phyloP scores from a whole-genome alignment of 2,888 invertebrate genomes.

The Ormyrus rosae region DNA sequence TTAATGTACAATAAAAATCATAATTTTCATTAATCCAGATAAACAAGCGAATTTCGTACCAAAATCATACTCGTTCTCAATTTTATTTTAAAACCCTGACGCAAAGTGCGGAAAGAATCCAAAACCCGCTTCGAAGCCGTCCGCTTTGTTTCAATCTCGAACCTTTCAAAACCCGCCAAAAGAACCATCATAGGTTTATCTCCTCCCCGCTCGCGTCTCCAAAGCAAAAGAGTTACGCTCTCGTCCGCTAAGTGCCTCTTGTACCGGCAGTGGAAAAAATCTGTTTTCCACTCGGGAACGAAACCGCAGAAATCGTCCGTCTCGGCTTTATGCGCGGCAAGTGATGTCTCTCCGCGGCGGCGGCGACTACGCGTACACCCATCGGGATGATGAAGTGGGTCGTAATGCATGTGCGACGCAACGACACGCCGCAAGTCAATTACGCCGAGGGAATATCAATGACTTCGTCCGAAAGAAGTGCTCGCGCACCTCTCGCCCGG shows the following conservation, averaged over 20 bases:
- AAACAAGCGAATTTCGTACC: too few relatives aligned
- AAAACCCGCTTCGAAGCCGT: too few relatives aligned
- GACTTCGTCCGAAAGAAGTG: conserved; percentile 13
- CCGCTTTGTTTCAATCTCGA: too few relatives aligned
- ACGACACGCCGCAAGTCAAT: neutral
- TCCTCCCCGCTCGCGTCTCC: too few relatives aligned
- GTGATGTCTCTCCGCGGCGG: neutral
- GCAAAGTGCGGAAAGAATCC: too few relatives aligned
- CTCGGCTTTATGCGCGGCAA: neutral
- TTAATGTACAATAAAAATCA: too few relatives aligned
- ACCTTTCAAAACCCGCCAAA: too few relatives aligned
- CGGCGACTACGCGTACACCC: neutral
- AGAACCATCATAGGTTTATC: too few relatives aligned
- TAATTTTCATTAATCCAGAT: too few relatives aligned
- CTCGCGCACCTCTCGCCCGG: neutral
- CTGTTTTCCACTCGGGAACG: neutral
- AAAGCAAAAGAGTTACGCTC: too few relatives aligned
- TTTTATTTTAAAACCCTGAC: too few relatives aligned
- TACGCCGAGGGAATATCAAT: conserved; percentile 17
- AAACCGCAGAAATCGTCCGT: neutral
- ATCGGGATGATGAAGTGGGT: conserved; percentile 38
- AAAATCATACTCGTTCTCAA: too few relatives aligned
- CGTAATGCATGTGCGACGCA: conserved; percentile 35
- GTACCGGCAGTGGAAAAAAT: neutral
- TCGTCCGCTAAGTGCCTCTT: neutral